These are phyloP conservation scores for Dicycla oo DNA, from an alignment of 2,888 invertebrate species.

Conservation along the genomic window DNA sequence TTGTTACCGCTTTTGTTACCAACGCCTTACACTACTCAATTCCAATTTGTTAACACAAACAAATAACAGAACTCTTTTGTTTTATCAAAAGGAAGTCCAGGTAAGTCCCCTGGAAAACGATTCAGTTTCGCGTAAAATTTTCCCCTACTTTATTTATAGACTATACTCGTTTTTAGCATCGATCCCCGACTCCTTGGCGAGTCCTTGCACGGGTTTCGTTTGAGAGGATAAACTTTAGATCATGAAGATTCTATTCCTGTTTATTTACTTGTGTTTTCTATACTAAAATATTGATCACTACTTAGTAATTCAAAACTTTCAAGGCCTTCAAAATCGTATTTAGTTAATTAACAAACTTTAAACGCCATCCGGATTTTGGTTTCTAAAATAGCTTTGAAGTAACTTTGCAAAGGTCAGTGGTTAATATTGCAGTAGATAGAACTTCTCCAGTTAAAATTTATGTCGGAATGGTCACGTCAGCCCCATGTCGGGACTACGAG, in stretches of 20 bases:
- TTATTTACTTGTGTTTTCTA: constrained; percentile 3
- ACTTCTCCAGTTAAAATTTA: constrained; percentile 34
- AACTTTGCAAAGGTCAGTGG: constrained; percentile 25
- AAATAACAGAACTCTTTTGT: constrained; percentile 28
- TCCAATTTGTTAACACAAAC: constrained; percentile 21
- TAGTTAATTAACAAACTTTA: constrained; percentile 25
- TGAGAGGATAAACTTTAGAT: constrained; percentile 17
- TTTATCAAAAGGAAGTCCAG: constrained; percentile 61
- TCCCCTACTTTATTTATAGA: constrained; percentile 74
- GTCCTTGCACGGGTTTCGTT: constrained; percentile 38
- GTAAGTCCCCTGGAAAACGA: constrained; percentile 64
- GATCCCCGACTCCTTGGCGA: constrained; percentile 67
- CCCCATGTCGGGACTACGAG: constrained; percentile 37
- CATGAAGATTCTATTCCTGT: constrained; percentile 15
- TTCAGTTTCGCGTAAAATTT: constrained; percentile 62
- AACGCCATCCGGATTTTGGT: constrained; percentile 9
- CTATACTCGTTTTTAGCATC: constrained; percentile 67
- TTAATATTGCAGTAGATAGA: constrained; percentile 38
- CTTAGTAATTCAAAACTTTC: neutral
- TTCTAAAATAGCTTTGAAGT: constrained; percentile 9
- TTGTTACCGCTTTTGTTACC: neutral
- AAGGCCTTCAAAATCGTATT: neutral
- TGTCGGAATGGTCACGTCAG: constrained; percentile 44
- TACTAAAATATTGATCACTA: neutral
- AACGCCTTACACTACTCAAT: constrained; percentile 6